A percentile compares a stretch with the other conserved stretches of the same genome.
phyloP scores from a whole-genome alignment of 2,888 invertebrate genomes.

The Epinotia nisella region DNA sequence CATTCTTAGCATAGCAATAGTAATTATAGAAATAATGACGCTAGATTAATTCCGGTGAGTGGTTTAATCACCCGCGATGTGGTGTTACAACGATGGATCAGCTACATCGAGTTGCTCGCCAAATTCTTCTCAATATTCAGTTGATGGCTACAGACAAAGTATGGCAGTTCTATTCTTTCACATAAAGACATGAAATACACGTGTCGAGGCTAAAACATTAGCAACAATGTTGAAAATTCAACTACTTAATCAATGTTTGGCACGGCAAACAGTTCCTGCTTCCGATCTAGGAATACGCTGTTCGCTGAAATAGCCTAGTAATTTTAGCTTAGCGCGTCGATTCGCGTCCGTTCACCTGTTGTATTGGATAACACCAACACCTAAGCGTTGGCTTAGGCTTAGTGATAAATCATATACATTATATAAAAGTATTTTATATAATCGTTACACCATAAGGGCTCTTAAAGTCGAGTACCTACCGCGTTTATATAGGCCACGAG shows the following conservation, averaged over 20 bases:
- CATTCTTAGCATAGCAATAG: constrained; percentile 22
- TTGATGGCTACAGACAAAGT: no score
- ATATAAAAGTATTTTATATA: no score
- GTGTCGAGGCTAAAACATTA: background rate
- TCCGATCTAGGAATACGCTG: constrained; percentile 71
- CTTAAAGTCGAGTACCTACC: no score
- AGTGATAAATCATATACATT: no score
- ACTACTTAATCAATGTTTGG: constrained; percentile 36
- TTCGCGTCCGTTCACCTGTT: constrained; percentile 69
- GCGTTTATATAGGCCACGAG: no score
- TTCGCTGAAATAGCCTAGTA: constrained; percentile 63
- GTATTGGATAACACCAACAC: constrained; percentile 35
- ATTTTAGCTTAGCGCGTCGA: constrained; percentile 69
- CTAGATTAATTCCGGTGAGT: background rate
- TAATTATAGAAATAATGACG: constrained; percentile 11
- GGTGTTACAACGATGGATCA: background rate
- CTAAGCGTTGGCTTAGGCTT: constrained; percentile 8
- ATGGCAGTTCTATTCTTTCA: background rate
- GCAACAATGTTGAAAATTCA: constrained; percentile 6
- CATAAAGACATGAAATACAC: background rate
- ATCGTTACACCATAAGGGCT: no score
- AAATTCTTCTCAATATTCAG: no score
- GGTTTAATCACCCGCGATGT: background rate
- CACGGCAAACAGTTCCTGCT: constrained; percentile 52
- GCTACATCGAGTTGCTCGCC: no score